A percentile compares a stretch with the other conserved stretches of the same genome.
phyloP scores from a whole-genome alignment of 2,888 invertebrate species.

The Laothoe populi region DNA sequence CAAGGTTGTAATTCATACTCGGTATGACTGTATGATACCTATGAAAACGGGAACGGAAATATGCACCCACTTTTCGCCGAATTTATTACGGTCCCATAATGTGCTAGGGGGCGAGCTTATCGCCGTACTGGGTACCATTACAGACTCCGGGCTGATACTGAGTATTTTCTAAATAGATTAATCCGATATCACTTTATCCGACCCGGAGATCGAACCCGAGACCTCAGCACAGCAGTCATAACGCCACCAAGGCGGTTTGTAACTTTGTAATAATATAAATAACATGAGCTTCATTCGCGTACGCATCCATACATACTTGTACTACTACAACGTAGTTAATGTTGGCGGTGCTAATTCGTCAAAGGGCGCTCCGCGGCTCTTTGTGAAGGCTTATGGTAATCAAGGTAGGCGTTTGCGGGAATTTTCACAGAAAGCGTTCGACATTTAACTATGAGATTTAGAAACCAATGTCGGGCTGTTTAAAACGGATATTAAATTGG shows the following conservation, averaged over 20 bases:
- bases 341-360: slow-evolving; percentile 78
- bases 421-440: slow-evolving; percentile 37
- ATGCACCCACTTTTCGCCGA: too few relatives aligned
- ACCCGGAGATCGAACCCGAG: too few relatives aligned
- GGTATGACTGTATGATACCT: too few relatives aligned
- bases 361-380: slow-evolving; percentile 72
- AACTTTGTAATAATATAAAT: not conserved
- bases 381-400: slow-evolving; percentile 81
- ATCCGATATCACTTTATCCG: too few relatives aligned
- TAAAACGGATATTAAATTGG: not conserved
- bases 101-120: not conserved
- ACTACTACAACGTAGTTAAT: slow-evolving; percentile 46
- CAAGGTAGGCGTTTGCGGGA: slow-evolving; percentile 61
- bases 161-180: too few relatives aligned
- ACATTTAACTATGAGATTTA: slow-evolving; percentile 66
- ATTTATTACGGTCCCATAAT: too few relatives aligned
- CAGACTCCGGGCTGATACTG: too few relatives aligned
- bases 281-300: not conserved
- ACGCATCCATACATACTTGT: slow-evolving; percentile 28
- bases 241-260: too few relatives aligned
- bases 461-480: slow-evolving; percentile 34
- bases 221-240: too few relatives aligned
- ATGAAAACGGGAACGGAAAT: not conserved
- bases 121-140: not conserved
- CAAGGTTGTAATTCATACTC: too few relatives aligned